phyloP scores from a whole-genome alignment of 2,888 invertebrate genomes.

The Stenichneumon culpator region DNA sequence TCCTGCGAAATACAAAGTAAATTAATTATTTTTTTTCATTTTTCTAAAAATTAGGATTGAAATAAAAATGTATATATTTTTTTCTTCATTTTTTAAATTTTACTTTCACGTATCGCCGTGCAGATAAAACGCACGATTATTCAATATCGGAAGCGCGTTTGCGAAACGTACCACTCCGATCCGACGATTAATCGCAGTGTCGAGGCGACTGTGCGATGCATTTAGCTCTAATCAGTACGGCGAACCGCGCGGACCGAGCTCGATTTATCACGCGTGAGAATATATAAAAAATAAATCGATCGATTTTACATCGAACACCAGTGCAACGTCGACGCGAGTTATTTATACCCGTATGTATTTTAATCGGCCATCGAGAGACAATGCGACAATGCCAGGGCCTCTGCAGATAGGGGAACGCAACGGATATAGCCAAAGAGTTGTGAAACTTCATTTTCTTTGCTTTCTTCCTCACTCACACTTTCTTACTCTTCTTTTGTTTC shows the following conservation, averaged over 20 bases:
- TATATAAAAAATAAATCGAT: slow-evolving; percentile 1
- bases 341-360: slow-evolving; percentile 23
- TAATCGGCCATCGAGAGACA: not conserved
- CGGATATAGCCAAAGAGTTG: not conserved
- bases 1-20: slow-evolving; percentile 18
- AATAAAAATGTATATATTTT: not conserved
- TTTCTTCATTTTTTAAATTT: no score
- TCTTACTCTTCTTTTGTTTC: no score
- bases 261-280: slow-evolving; percentile 36
- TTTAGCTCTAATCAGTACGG: slow-evolving; percentile 46
- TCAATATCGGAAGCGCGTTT: slow-evolving; percentile 56
- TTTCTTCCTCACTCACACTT: not conserved
- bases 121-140: slow-evolving; percentile 52
- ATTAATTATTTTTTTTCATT: not conserved
- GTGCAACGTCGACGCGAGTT: slow-evolving; percentile 28
- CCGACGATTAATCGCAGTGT: slow-evolving; percentile 57
- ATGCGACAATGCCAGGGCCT: slow-evolving; percentile 13
- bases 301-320: not conserved
- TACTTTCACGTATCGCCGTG: not conserved
- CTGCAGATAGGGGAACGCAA: not conserved
- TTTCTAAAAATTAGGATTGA: not conserved
- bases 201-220: slow-evolving; percentile 37
- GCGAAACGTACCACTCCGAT: slow-evolving; percentile 55
- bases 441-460: not conserved
- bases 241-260: not conserved